phyloP scores from a whole-genome alignment of 2,888 invertebrate genomes.

The Sarcophaga carnaria region DNA sequence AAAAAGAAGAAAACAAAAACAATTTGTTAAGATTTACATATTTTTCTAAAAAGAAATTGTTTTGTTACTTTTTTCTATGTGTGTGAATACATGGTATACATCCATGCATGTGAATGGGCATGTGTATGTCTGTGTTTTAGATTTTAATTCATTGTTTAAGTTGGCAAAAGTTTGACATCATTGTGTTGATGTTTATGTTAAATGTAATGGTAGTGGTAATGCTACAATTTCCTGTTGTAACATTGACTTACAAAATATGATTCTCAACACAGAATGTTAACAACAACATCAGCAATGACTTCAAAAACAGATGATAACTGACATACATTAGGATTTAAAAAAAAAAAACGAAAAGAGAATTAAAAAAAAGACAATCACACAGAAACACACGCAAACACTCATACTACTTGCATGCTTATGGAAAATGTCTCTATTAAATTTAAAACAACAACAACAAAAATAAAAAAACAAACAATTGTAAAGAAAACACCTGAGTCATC shows the following conservation, averaged over 20 bases:
- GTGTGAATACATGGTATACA: background rate
- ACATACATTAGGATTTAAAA: constrained; percentile 19
- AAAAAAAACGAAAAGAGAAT: background rate
- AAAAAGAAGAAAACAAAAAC: constrained; percentile 10
- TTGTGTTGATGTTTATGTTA: background rate
- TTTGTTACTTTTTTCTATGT: background rate
- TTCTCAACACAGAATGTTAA: constrained; percentile 37
- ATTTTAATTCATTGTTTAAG: constrained; percentile 35
- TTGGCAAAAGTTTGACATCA: constrained; percentile 60
- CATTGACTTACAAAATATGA: constrained; percentile 66
- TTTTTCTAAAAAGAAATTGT: constrained; percentile 27
- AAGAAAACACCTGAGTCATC: constrained; percentile 67
- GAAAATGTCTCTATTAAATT: background rate
- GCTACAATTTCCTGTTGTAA: constrained; percentile 63
- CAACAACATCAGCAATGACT: constrained; percentile 37
- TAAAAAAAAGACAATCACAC: constrained; percentile 11
- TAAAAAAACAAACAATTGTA: constrained; percentile 23
- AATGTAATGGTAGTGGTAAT: background rate
- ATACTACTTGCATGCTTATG: background rate
- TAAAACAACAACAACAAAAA: too few species aligned
- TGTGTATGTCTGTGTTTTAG: background rate
- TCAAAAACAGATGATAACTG: background rate
- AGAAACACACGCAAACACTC: background rate
- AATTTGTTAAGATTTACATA: constrained; percentile 61
- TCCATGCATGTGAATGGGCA: background rate